Evolutionary conservation across 2,888 invertebrate genomes (phyloP).

Genomic region (Sphaeridia pumilis): DNA sequence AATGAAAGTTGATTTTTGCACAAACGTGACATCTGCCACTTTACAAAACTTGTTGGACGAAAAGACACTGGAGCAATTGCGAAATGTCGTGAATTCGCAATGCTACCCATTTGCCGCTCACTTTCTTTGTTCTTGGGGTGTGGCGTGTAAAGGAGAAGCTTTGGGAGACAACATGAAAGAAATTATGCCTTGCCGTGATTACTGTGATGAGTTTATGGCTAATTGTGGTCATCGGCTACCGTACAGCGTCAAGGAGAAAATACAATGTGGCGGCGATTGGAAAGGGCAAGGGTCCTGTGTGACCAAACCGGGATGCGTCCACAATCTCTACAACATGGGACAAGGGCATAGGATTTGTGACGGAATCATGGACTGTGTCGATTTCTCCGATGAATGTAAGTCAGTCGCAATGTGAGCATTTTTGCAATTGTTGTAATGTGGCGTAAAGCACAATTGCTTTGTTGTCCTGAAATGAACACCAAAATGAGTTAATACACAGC

Average conservation of each 20-base stretch:
- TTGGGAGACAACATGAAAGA: conserved; percentile 19
- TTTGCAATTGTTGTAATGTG: no score
- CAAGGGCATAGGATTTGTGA: conserved; percentile 69
- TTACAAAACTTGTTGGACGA: conserved; percentile 27
- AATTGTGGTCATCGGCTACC: conserved; percentile 68
- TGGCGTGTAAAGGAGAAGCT: conserved; percentile 29
- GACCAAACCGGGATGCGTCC: conserved; percentile 67
- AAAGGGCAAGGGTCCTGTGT: conserved; percentile 60
- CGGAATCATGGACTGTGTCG: conserved; percentile 73
- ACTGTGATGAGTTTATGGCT: conserved; percentile 70
- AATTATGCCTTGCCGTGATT: conserved; percentile 58
- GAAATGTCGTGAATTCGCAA: conserved; percentile 75
- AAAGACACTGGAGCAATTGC: conserved; percentile 40
- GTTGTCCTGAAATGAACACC: no score
- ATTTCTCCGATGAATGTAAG: conserved; percentile 52
- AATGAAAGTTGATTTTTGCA: conserved; percentile 31
- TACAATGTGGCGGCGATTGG: conserved; percentile 46
- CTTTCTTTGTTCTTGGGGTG: conserved; percentile 54
- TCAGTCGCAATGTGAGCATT: no score
- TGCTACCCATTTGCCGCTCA: conserved; percentile 79
- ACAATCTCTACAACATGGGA: conserved; percentile 59
- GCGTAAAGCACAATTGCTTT: no score
- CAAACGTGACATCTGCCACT: conserved; percentile 43
- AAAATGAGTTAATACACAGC: no score
- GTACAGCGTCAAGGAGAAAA: conserved; percentile 51